Evolutionary conservation across 2,888 invertebrate genomes (phyloP), one percentile per base, ranked within the genome.

Genomic region (Lasioglossum oenotherae): DNA sequence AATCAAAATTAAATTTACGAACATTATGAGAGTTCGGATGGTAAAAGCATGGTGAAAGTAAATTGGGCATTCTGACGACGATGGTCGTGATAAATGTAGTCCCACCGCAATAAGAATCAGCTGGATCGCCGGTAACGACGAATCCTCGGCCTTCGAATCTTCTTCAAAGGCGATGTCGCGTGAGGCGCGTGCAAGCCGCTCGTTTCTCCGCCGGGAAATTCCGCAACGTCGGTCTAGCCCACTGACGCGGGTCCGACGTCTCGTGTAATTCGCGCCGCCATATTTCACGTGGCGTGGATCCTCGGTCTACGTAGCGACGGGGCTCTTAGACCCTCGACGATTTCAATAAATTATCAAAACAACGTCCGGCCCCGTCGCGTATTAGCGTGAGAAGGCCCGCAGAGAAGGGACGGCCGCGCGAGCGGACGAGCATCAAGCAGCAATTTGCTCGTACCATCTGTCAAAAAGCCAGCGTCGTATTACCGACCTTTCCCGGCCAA

Each of bases 401-500:
- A 57, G 57, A 57, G 57, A 57, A n/a, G 78, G 78, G 80, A 77
- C 81, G 78, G 80, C 77, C 60, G 31, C 27, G 74, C 60, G 38
- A 81, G 82, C 86, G 86, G 87, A 84, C 69, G 91, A 92, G 91
- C 91, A 92, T 92, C 88, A 90, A 92, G 88, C 88, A 88, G 91
- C 92, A 94, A 94, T 94, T 94, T 93, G 91, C 93, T 90, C 91
- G 89, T 86, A 92, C 92, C 92, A 93, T 94, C 93, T 93, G 94
- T 94, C 94, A 94, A 93, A 93, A 93, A 69, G 38, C 14, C 82
- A 75, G 83, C 80, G 79, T 74, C 80, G 83, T 86, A 89, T 85
- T 91, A 87, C 86, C 86, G 87, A 72, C 73, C 76, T 77, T 35
- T n/a, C 57, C n/a, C 46, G 77, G 78, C 80, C 90, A 87, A 84